Evolutionary conservation across 2,797 vertebrate species (phyloP).

Genomic region (Gambusia yucatana): DNA sequence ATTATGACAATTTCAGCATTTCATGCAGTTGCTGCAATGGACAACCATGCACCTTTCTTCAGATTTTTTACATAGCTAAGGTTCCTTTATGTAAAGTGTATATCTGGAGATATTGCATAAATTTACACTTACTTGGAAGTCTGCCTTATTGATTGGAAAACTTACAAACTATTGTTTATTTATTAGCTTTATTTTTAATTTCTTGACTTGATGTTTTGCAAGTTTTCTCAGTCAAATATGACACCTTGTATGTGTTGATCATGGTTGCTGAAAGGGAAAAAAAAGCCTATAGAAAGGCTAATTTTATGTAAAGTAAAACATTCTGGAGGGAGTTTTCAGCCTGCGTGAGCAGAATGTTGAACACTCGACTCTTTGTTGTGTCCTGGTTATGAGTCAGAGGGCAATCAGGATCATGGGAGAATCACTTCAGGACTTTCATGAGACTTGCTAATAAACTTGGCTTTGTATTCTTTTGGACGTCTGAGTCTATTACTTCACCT

Average conservation of each 20-base stretch:
- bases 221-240: not conserved
- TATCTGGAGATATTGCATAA: not conserved
- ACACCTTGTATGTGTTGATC: not conserved
- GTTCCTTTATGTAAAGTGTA: not conserved
- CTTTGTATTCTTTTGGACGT: not conserved
- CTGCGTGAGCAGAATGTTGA: not conserved
- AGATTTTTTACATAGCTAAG: not conserved
- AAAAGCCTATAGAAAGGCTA: not conserved
- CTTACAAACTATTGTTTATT: not conserved
- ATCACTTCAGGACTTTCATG: not conserved
- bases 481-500: not conserved
- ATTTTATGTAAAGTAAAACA: conserved; percentile 5
- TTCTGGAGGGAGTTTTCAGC: not conserved
- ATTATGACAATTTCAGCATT: not conserved
- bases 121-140: not conserved
- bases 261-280: not conserved
- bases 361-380: conserved; percentile 18
- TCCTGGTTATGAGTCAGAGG: not conserved
- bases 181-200: not conserved
- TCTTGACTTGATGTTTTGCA: not conserved
- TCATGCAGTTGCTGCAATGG: not conserved
- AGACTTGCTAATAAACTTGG: not conserved
- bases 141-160: not conserved
- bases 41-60: not conserved
- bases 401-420: not conserved